Evolutionary conservation across 2,113 vertebrate genomes (phyloP), one percentile per base, ranked within the genome.

Genomic region (Panthera leo): DNA sequence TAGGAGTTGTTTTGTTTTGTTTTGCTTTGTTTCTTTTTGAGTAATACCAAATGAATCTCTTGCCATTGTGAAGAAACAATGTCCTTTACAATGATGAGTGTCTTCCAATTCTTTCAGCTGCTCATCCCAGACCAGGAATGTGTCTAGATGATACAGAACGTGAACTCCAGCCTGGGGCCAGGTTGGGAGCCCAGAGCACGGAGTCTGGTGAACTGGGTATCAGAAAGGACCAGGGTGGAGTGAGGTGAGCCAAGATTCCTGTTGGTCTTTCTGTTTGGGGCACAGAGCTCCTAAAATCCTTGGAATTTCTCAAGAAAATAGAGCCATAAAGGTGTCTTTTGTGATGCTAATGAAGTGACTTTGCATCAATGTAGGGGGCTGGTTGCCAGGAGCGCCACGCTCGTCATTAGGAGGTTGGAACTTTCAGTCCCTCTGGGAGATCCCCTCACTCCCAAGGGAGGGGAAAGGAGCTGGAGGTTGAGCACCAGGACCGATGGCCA

Each of bases 131-230:
- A 48, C 16, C 2, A 6, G n/a, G 58, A 9, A 29, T 23, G 6
- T 9, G n/a, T 25, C 39, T 45, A 16, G 19, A 25, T 27, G 16
- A 27, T 53, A 21, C 2, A 0, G 36, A n/a, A 8, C 12, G 27
- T 23, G 2, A 4, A 36, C 39, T 27, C 25, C 25, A 11, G 39
- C 34, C 18, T 11, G 21, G 15, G 34, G 29, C 16, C 34, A 18
- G 29, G 19, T 2, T 16, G 45, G 48, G 11, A 36, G 12, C 5
- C 8, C n/a, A 29, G 27, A n/a, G 9, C 10, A 51, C 2, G 3
- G 73, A 23, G 29, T 12, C 42, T 0, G 11, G 8, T 25, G 53
- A 9, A 2, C 27, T 0, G 1, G 27, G 51, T 29, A 12, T 53
- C n/a, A 83, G 12, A n/a, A 78, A 9, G 23, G 34, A 67, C 53